Conservation (phyloP, 2,888 invertebrate species). For the Drosophila subsilvestris region DNA sequence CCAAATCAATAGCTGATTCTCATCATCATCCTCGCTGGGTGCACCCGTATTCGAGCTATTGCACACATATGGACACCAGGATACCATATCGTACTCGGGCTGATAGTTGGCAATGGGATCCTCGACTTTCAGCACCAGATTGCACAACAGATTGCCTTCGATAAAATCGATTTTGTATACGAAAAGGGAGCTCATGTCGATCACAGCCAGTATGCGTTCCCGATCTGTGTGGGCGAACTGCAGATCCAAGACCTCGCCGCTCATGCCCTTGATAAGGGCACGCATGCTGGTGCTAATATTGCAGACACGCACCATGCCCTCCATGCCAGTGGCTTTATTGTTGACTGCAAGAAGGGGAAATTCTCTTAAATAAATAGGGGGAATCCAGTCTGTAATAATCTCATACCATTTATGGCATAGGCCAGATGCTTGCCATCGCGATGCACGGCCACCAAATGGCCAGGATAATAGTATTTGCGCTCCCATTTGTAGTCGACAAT, state of each 20-base stretch:
- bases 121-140: slow-evolving; percentile 84
- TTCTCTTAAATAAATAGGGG: background rate
- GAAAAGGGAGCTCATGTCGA: slow-evolving; percentile 94
- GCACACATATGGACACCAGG: slow-evolving; percentile 94
- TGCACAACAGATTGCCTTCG: slow-evolving; percentile 86
- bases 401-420: slow-evolving; percentile 94
- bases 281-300: slow-evolving; percentile 88
- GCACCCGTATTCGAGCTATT: slow-evolving; percentile 45
- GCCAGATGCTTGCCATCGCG: slow-evolving; percentile 93
- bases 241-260: slow-evolving; percentile 94
- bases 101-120: slow-evolving; percentile 83
- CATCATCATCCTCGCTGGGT: slow-evolving; percentile 86
- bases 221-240: slow-evolving; percentile 93
- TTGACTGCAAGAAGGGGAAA: slow-evolving; percentile 71
- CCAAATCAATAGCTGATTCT: slow-evolving; percentile 91
- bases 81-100: slow-evolving; percentile 88
- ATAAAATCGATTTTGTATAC: slow-evolving; percentile 90
- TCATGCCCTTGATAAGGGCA: slow-evolving; percentile 93
- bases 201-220: slow-evolving; percentile 92
- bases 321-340: slow-evolving; percentile 83
- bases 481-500: slow-evolving; percentile 98
- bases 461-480: slow-evolving; percentile 93
- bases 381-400: background rate
- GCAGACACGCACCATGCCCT: slow-evolving; percentile 93
- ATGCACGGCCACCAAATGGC: slow-evolving; percentile 95